These are phyloP conservation scores for Passer montanus DNA, from an alignment of 2,113 vertebrate species.

Conservation along the genomic window DNA sequence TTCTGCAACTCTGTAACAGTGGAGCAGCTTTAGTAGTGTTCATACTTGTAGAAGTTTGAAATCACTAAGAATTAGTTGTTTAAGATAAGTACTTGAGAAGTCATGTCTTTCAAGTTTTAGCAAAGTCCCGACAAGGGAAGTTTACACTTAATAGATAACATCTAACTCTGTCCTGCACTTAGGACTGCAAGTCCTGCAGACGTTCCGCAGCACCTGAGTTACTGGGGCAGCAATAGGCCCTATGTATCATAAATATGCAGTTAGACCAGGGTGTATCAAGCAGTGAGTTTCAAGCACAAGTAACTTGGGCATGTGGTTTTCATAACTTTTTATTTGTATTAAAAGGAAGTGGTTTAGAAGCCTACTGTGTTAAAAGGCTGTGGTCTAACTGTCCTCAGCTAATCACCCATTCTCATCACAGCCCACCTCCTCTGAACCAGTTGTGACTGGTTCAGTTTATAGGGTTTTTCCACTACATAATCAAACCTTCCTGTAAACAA, in stretches of 20 bases:
- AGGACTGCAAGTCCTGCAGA: neutral
- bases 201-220: neutral
- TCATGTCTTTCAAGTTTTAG: neutral
- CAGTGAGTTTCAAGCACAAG: neutral
- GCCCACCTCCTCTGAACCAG: neutral
- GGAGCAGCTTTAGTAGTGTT: neutral
- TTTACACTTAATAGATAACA: neutral
- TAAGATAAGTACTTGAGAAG: neutral
- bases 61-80: neutral
- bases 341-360: conserved; percentile 23
- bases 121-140: neutral
- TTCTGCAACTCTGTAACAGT: neutral
- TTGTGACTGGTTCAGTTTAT: conserved; percentile 4
- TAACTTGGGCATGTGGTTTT: neutral
- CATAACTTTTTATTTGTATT: neutral
- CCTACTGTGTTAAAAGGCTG: conserved; percentile 1
- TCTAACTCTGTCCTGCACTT: neutral
- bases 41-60: neutral
- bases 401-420: neutral
- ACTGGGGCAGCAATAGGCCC: neutral
- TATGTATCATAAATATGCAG: neutral
- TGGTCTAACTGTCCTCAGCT: conserved; percentile 70
- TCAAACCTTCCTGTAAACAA: neutral
- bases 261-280: neutral
- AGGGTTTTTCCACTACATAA: conserved; percentile 61